phyloP scores from a whole-genome alignment of 2,797 vertebrate species.

The Otolemur crassicaudatus region DNA sequence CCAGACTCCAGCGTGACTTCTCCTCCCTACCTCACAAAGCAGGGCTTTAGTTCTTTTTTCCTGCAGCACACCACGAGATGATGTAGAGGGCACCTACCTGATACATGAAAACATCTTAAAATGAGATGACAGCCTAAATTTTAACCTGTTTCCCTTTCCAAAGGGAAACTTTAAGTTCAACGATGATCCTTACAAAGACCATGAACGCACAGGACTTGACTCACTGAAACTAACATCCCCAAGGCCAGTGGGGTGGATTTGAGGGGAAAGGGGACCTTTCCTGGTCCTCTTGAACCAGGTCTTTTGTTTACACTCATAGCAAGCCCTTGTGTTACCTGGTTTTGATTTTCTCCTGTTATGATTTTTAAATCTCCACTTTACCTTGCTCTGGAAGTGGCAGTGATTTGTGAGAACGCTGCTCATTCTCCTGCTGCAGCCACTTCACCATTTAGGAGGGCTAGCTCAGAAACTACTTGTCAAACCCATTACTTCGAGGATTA shows the following conservation, averaged over 20 bases:
- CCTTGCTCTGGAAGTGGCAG: not conserved
- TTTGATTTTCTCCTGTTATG: not conserved
- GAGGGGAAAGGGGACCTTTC: not conserved
- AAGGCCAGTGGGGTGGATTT: not conserved
- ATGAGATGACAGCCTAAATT: not conserved
- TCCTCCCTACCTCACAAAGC: not conserved
- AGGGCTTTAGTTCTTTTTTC: not conserved
- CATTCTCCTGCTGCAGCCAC: not conserved
- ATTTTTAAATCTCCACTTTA: not conserved
- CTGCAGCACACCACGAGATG: not conserved
- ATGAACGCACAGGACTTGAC: not conserved
- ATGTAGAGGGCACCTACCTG: not conserved
- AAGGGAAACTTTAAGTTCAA: slow-evolving; percentile 28
- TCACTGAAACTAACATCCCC: not conserved
- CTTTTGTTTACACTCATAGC: not conserved
- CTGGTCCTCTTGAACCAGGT: slow-evolving; percentile 32
- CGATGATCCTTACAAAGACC: slow-evolving; percentile 31
- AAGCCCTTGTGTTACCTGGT: not conserved
- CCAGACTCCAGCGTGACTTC: not conserved
- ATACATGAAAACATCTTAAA: slow-evolving; percentile 22
- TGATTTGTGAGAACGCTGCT: not conserved
- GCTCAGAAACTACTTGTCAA: slow-evolving; percentile 59
- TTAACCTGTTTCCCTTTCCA: not conserved
- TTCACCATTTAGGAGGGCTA: not conserved
- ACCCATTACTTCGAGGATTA: slow-evolving; percentile 53